A percentile compares a stretch with the other conserved stretches of the same genome.
Conservation (phyloP, 2,888 invertebrate genomes). For the Ariolimax columbianus region DNA sequence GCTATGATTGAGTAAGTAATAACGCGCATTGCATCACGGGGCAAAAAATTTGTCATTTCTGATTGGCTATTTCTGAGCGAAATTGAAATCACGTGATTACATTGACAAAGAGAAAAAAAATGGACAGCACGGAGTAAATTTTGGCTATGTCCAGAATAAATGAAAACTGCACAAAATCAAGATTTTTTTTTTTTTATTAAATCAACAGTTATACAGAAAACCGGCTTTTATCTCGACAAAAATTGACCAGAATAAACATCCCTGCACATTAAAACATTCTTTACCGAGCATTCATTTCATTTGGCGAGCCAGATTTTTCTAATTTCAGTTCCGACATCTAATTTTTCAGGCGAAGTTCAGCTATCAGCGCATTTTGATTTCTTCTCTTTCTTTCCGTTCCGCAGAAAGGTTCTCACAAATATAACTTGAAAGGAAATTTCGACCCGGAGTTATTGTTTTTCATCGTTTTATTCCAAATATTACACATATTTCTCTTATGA, state of each 20-base stretch:
- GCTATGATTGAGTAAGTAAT: constrained; percentile 23
- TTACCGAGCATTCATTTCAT: background rate
- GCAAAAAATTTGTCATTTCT: background rate
- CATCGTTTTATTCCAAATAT: no score
- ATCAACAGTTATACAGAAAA: background rate
- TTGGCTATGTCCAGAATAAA: background rate
- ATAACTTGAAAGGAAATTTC: background rate
- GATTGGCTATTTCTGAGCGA: background rate
- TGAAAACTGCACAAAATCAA: background rate
- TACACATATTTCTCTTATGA: no score
- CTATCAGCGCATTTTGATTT: background rate
- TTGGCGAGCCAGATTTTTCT: background rate
- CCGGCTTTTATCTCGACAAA: background rate
- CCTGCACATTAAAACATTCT: background rate
- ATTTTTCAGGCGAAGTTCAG: background rate
- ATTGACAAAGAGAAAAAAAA: background rate
- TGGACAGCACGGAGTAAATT: background rate
- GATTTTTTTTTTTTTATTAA: background rate
- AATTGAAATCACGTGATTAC: background rate
- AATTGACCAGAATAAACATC: background rate
- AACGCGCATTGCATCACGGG: background rate
- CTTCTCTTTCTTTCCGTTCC: background rate
- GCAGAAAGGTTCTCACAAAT: background rate
- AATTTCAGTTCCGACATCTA: background rate
- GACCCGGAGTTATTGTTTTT: no score